These are phyloP conservation scores for Phaenicophaeus curvirostris DNA, from an alignment of 2,797 vertebrate species.

Conservation along the genomic window DNA sequence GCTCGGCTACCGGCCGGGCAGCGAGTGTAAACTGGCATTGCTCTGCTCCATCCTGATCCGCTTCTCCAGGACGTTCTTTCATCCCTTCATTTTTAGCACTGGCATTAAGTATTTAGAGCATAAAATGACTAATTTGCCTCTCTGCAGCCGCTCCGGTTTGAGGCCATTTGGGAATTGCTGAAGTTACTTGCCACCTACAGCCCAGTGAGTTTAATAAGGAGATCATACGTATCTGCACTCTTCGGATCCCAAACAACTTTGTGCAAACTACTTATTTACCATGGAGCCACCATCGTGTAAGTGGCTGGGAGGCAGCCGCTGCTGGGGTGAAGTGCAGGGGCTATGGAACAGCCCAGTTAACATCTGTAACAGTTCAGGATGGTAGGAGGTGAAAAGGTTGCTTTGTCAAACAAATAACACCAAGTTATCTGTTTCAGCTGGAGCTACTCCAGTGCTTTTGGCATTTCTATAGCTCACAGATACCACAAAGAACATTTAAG, in stretches of 20 bases:
- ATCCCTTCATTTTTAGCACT: slow-evolving; percentile 54
- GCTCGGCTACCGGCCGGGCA: neutral
- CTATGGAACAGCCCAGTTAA: neutral
- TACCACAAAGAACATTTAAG: neutral
- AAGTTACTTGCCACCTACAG: slow-evolving; percentile 31
- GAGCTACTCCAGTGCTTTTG: slow-evolving; percentile 25
- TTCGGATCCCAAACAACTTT: neutral
- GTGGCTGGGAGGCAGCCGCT: neutral
- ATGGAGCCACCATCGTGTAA: fast-evolving
- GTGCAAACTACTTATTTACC: neutral
- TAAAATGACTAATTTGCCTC: slow-evolving; percentile 35
- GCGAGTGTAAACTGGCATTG: fast-evolving
- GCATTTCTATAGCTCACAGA: neutral
- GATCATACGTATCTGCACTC: neutral
- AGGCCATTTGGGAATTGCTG: neutral
- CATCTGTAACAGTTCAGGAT: neutral
- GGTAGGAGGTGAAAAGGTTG: neutral
- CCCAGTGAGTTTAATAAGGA: slow-evolving; percentile 5
- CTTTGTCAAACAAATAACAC: slow-evolving; percentile 13
- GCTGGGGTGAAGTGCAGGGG: fast-evolving
- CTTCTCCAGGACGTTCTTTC: slow-evolving; percentile 50
- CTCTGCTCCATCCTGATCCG: slow-evolving; percentile 4
- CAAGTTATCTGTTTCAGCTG: slow-evolving; percentile 34
- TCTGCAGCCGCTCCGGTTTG: neutral
- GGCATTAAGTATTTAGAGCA: slow-evolving; percentile 31